Conservation (phyloP, 2,888 invertebrate genomes). For the Euzophera pinguis region DNA sequence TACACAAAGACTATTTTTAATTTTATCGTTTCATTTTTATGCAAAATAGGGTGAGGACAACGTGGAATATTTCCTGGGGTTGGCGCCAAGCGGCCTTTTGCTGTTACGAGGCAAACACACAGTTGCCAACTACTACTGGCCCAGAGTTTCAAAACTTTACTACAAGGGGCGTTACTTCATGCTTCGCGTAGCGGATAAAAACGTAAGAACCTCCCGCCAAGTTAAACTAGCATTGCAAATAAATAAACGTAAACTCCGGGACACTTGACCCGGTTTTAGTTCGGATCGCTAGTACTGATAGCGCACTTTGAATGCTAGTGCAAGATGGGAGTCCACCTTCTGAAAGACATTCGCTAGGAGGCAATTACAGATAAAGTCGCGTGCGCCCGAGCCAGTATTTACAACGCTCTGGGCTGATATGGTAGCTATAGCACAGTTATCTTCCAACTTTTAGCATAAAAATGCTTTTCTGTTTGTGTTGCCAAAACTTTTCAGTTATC, state of each 20-base stretch:
- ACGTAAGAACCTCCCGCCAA: conserved; percentile 62
- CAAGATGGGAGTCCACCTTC: conserved; percentile 69
- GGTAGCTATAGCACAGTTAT: conserved; percentile 1
- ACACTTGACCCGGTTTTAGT: conserved; percentile 64
- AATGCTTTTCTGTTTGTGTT: neutral
- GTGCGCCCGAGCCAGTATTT: conserved; percentile 70
- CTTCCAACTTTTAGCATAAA: conserved; percentile 3
- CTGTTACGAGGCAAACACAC: conserved; percentile 96
- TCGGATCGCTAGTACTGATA: conserved; percentile 54
- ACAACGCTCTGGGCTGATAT: conserved; percentile 56
- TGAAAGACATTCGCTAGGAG: conserved; percentile 75
- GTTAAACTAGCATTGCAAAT: conserved; percentile 28
- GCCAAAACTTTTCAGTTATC: conserved; percentile 2
- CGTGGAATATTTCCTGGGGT: conserved; percentile 96
- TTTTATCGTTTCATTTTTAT: neutral
- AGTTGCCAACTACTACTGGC: conserved; percentile 99
- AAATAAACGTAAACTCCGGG: conserved; percentile 50
- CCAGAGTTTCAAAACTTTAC: conserved; percentile 96
- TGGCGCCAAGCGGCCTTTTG: conserved; percentile 97
- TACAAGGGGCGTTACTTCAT: conserved; percentile 98
- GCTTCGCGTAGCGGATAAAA: conserved; percentile 97
- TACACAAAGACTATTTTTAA: neutral
- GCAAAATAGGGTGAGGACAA: conserved; percentile 92
- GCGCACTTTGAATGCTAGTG: conserved; percentile 61
- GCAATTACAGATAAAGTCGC: conserved; percentile 78